Conservation (phyloP, 1,140 invertebrate species). For the Drosophila busckii region DNA sequence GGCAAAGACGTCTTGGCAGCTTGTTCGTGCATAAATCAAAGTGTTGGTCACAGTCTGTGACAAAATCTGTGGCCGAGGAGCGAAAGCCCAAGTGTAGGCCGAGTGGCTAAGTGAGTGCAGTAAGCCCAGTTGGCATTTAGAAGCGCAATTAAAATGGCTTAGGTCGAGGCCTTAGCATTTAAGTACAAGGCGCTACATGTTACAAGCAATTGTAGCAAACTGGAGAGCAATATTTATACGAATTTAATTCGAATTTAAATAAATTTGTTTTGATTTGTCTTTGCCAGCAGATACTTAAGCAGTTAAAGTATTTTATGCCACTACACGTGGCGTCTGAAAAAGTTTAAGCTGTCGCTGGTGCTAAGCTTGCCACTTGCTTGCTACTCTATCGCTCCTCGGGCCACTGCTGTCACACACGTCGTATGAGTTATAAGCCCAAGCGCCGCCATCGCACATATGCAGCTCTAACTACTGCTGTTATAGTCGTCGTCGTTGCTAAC, state of each 20-base stretch:
- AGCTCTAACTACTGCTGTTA: constrained; percentile 12
- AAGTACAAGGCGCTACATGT: constrained; percentile 14
- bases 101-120: constrained; percentile 11
- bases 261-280: no score
- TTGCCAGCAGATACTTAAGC: no score
- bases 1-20: constrained; percentile 37
- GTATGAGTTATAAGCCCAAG: constrained; percentile 43
- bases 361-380: no score
- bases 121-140: constrained; percentile 33
- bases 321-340: no score
- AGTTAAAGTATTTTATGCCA: no score
- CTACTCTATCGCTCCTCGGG: constrained; percentile 9
- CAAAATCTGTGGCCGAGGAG: neutral
- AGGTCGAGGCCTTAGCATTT: constrained; percentile 25
- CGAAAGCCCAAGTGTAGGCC: neutral
- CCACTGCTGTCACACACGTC: constrained; percentile 47
- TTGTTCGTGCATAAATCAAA: constrained; percentile 57
- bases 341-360: no score
- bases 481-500: constrained; percentile 29
- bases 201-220: constrained; percentile 14
- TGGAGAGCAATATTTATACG: no score
- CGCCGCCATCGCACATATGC: constrained; percentile 33
- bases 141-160: constrained; percentile 47
- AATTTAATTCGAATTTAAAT: no score
- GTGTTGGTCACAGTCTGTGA: constrained; percentile 13